These are phyloP conservation scores for Scaptomyza montana DNA, from an alignment of 1,140 invertebrate genomes.

Conservation along the genomic window DNA sequence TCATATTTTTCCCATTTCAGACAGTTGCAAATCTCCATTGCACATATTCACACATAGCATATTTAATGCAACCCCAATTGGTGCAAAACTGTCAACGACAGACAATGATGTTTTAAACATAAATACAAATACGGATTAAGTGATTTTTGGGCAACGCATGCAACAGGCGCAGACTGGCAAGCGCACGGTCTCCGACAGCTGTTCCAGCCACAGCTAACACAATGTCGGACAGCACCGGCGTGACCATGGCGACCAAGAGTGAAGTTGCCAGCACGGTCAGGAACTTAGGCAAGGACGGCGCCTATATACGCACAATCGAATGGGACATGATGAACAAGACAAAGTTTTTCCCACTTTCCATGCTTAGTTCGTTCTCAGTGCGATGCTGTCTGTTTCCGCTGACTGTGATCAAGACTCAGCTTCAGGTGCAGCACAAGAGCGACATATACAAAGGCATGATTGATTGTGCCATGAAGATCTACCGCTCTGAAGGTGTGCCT, in stretches of 20 bases:
- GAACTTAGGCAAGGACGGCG: constrained; percentile 50
- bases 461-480: constrained; percentile 96
- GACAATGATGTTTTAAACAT: constrained; percentile 62
- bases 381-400: constrained; percentile 96
- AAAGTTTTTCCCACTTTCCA: constrained; percentile 96
- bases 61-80: constrained; percentile 12
- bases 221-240: constrained; percentile 65
- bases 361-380: constrained; percentile 93
- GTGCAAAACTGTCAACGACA: constrained; percentile 14
- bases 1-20: constrained; percentile 36
- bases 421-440: constrained; percentile 94
- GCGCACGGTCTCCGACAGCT: constrained; percentile 53
- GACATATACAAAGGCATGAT: constrained; percentile 94
- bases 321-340: constrained; percentile 99
- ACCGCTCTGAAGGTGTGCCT: constrained; percentile 92
- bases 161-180: constrained; percentile 32
- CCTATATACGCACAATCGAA: constrained; percentile 94
- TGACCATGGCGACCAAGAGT: constrained; percentile 38
- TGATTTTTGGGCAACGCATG: constrained; percentile 53
- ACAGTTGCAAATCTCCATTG: constrained; percentile 25
- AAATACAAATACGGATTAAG: constrained; percentile 9
- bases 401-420: constrained; percentile 97
- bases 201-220: constrained; percentile 57
- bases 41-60: constrained; percentile 38
- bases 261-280: constrained; percentile 31